Percentiles rank a stretch among this genome's conserved stretches.
These are phyloP conservation scores for Hyperopisus bebe DNA, from an alignment of 2,113 vertebrate genomes.

Conservation along the genomic window DNA sequence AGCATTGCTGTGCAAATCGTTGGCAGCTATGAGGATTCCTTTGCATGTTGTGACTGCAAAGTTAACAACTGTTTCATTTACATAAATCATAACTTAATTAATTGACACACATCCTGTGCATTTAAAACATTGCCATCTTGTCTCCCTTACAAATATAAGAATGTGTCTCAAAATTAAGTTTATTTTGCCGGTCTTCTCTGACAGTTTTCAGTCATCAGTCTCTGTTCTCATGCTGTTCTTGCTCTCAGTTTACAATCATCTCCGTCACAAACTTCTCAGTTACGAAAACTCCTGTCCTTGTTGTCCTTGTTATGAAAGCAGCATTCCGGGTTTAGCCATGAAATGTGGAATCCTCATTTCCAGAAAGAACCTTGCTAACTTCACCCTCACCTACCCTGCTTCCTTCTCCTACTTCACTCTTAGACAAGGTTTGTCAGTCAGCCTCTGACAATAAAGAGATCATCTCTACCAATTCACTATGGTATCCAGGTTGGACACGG, in stretches of 20 bases:
- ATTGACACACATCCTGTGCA: neutral
- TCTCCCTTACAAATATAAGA: neutral
- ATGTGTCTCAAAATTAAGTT: neutral
- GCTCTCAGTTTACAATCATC: neutral
- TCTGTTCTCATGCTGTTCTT: neutral
- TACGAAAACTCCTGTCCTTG: neutral
- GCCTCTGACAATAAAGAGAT: neutral
- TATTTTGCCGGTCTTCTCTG: neutral
- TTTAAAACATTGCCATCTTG: neutral
- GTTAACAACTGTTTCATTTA: neutral
- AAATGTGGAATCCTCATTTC: neutral
- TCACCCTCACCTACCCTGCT: neutral
- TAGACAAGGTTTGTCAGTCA: neutral
- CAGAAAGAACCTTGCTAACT: neutral
- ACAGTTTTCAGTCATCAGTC: neutral
- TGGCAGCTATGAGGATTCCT: no score
- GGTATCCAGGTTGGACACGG: neutral
- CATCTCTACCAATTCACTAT: neutral
- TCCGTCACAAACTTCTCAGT: neutral
- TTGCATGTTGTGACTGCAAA: neutral
- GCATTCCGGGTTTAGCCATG: neutral
- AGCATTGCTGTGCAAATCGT: neutral
- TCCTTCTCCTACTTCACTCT: neutral
- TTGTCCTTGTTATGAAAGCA: neutral
- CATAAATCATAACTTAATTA: neutral